A percentile compares a stretch with the other conserved stretches of the same genome.
Conservation (phyloP, 2,797 vertebrate genomes). For the Platalea minor region DNA sequence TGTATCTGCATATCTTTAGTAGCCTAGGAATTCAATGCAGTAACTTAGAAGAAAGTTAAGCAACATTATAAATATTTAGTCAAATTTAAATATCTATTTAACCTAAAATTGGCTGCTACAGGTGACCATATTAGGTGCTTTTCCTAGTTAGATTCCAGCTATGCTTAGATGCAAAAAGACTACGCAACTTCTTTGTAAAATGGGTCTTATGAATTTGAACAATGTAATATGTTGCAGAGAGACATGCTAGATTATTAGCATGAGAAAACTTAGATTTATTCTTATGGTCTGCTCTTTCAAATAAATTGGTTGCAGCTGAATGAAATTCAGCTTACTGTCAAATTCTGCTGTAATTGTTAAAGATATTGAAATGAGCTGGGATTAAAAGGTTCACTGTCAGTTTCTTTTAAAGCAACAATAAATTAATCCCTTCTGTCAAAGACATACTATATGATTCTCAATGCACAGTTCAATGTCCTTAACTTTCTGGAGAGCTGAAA, state of each 20-base stretch:
- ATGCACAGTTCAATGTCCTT: neutral
- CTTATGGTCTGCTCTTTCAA: neutral
- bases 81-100: neutral
- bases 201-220: neutral
- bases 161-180: neutral
- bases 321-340: neutral
- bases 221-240: neutral
- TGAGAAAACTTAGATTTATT: neutral
- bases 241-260: neutral
- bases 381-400: neutral
- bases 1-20: neutral
- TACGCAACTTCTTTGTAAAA: neutral
- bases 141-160: neutral
- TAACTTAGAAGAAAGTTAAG: neutral
- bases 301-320: neutral
- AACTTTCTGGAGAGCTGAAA: neutral
- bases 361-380: neutral
- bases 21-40: neutral
- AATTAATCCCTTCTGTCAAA: neutral
- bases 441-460: neutral
- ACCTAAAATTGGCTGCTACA: neutral
- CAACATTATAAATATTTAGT: neutral
- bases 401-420: neutral
- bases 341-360: neutral
- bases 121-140: neutral